Conservation (phyloP, 1,140 invertebrate species). For the Neodiprion lecontei region DNA sequence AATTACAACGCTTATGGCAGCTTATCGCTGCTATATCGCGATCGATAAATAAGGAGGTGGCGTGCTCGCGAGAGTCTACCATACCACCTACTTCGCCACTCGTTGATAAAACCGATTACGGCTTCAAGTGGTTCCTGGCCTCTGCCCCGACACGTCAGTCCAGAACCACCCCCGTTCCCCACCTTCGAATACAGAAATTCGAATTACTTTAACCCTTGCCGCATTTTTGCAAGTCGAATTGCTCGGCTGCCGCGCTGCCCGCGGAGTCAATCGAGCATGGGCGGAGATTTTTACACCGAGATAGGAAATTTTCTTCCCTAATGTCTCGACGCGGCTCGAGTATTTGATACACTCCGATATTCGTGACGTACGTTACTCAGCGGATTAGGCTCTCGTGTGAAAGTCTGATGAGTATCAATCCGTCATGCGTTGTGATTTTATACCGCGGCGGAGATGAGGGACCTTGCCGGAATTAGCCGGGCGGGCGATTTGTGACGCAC, state of each 20-base stretch:
- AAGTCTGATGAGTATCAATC: too few relatives aligned
- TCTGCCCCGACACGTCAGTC: not conserved
- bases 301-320: not conserved
- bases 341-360: too few relatives aligned
- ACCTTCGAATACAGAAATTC: not conserved
- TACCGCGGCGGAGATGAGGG: too few relatives aligned
- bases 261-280: too few relatives aligned
- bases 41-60: conserved; percentile 32
- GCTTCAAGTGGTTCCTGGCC: conserved; percentile 27
- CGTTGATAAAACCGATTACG: conserved; percentile 31
- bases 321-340: not conserved
- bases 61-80: conserved; percentile 15
- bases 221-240: too few relatives aligned
- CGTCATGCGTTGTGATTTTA: too few relatives aligned
- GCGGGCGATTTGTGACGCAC: too few relatives aligned
- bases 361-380: too few relatives aligned
- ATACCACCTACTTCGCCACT: conserved; percentile 5
- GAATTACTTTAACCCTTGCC: too few relatives aligned
- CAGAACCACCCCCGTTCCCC: not conserved
- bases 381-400: too few relatives aligned
- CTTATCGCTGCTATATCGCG: conserved; percentile 25
- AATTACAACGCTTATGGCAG: conserved; percentile 25
- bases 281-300: not conserved
- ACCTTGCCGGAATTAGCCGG: too few relatives aligned
- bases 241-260: too few relatives aligned